Evolutionary conservation across 2,888 invertebrate species (phyloP).

Genomic region (Lampropteryx suffumata): DNA sequence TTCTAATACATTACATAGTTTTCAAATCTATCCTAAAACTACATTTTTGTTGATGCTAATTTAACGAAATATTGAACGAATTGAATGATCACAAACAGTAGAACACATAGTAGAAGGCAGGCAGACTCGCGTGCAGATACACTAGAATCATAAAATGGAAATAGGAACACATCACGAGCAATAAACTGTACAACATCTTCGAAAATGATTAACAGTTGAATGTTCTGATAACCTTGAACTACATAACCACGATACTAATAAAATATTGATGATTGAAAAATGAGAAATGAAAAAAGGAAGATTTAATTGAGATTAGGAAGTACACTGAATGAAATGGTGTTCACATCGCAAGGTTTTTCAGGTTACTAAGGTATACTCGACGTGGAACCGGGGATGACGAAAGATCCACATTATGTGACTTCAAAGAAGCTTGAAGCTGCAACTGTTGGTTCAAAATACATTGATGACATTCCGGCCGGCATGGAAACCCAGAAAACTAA

Average conservation of each 20-base stretch:
- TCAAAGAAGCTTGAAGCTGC: conserved; percentile 20
- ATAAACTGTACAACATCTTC: conserved; percentile 30
- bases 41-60: background rate
- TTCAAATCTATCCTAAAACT: background rate
- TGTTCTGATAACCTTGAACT: conserved; percentile 26
- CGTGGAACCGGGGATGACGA: conserved; percentile 8
- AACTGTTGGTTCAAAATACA: conserved; percentile 28
- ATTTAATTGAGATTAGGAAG: background rate
- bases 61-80: background rate
- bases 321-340: conserved; percentile 8
- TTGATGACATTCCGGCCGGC: conserved; percentile 37
- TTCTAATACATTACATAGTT: conserved; percentile 9
- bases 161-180: conserved; percentile 32
- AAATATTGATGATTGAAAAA: conserved; percentile 8
- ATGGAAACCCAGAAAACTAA: conserved; percentile 47
- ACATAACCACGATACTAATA: conserved; percentile 1
- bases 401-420: conserved; percentile 28
- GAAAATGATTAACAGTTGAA: conserved; percentile 13
- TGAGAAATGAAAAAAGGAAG: background rate
- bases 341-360: conserved; percentile 7
- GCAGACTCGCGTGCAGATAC: conserved; percentile 33
- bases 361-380: background rate
- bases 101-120: conserved; percentile 32
- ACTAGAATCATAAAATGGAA: conserved; percentile 34
- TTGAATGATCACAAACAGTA: conserved; percentile 29